Evolutionary conservation across 2,797 vertebrate genomes (phyloP), one percentile per base, ranked within the genome.

Genomic region (Spheniscus humboldti): DNA sequence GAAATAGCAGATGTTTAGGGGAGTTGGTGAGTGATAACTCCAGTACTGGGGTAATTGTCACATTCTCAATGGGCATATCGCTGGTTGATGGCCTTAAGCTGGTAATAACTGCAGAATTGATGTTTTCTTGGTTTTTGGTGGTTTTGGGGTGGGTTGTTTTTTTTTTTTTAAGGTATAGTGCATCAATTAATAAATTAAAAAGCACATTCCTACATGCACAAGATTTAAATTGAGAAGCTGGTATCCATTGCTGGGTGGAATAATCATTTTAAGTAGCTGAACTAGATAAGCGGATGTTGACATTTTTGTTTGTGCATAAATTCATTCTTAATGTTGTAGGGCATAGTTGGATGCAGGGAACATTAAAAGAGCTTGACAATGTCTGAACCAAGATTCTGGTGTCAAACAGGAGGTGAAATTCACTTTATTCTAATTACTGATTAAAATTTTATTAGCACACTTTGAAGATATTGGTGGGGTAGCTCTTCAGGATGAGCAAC

Each of bases 401-500:
- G 76, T 92, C 79, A 83, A 96, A 84, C 63, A 94, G 69, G 87
- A 91, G 76, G 89, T 95, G 60, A 86, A 91, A 95, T 91, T 93
- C 45, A 22, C 82, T 96, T 92, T 79, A 78, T 96, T 91, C 80
- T 94, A 64, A 83, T 95, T 18, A 79, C 69, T 77, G 52, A 79
- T 96, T 95, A 97, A 94, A 94, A 95, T 96, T 96, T 97, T 91
- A 97, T 95, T 93, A 97, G 81, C 60, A 96, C 73, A 71, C 77
- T 97, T 91, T 91, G 90, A 95, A 96, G 85, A 87, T 93, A 64
- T 20, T 96, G 87, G 83, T 88, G 45, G 95, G 92, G 90, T 90
- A 90, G 80, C 92, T 97, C 94, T 96, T 91, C 82, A 80, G 97
- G 97, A 97, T 96, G 95, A 98, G 84, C 90, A 97, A 90, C 88